Evolutionary conservation across 2,888 invertebrate species (phyloP), one percentile per base, ranked within the genome.

Genomic region (Bursaphelenchus okinawaensis): DNA sequence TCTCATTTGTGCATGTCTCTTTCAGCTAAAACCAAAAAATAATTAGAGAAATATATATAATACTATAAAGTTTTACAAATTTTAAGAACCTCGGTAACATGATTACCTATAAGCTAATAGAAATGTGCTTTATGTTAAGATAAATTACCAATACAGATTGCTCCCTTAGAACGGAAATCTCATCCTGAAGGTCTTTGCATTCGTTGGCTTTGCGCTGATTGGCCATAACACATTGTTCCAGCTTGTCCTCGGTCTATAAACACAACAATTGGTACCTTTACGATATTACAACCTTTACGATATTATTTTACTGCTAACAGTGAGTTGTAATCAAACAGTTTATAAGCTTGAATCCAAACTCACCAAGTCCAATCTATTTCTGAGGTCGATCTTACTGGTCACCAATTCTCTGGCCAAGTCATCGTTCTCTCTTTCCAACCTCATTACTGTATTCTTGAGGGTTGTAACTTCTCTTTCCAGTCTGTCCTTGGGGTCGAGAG

Each of bases 101-200:
- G 7, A 29, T 40, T 40, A n/a, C n/a, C n/a, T n/a, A n/a, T n/a
- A n/a, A n/a, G n/a, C n/a, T n/a, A n/a, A n/a, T n/a, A n/a, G n/a
- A 8, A 23, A 20, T 22, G 22, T 65, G 1, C 12, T 61, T 58
- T 22, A 12, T 6, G 50, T 7, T 9, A 31, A 58, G 16, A 50
- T n/a, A 19, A 24, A n/a, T 57, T 56, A 84, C 84, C 82, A 84
- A 83, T 29, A 79, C 80, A 6, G 84, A 83, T 74, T 87, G 91
- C 31, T 87, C 87, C 75, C 89, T 89, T 56, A 91, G 84, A 68
- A 87, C 85, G 12, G 57, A 66, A 59, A 73, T 89, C 84, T 87
- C 89, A 74, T 90, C 91, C 79, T 91, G 90, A 66, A 88, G 87
- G 67, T 91, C 88, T 62, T 87, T 84, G 26, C 90, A 78, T 51